Conservation (phyloP, 2,113 vertebrate genomes). For the Prietella phreatophila region DNA sequence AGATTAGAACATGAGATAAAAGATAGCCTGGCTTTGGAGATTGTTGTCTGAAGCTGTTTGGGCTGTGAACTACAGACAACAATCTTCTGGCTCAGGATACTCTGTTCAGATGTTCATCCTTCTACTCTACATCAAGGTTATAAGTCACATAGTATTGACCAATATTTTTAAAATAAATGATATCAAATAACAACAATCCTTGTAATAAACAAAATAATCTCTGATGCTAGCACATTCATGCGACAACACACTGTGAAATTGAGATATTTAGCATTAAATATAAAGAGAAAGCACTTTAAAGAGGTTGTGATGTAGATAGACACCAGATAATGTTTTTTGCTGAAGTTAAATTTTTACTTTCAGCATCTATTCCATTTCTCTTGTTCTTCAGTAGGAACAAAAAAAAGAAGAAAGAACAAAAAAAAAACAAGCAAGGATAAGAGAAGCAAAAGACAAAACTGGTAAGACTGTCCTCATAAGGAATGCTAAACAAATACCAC, state of each 20-base stretch:
- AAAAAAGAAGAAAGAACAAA: no score
- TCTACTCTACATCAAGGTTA: slow-evolving; percentile 53
- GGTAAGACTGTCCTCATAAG: background rate
- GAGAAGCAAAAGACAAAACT: slow-evolving; percentile 5
- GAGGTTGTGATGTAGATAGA: background rate
- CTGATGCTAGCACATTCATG: background rate
- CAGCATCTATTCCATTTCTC: slow-evolving; percentile 45
- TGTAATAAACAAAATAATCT: slow-evolving; percentile 2
- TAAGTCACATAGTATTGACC: slow-evolving; percentile 47
- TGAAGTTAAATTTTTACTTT: background rate
- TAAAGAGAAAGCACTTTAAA: background rate
- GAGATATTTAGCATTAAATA: background rate
- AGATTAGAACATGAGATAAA: slow-evolving; percentile 42
- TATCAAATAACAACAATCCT: slow-evolving; percentile 20
- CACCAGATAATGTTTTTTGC: background rate
- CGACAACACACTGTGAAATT: background rate
- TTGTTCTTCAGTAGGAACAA: slow-evolving; percentile 38
- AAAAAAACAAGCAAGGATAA: background rate
- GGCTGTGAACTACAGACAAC: background rate
- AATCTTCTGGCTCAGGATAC: background rate
- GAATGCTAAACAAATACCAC: slow-evolving; percentile 7
- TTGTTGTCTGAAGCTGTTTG: slow-evolving; percentile 32
- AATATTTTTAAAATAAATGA: slow-evolving; percentile 12
- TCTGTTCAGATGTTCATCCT: slow-evolving; percentile 53
- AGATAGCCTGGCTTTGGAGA: slow-evolving; percentile 17